Evolutionary conservation across 2,113 vertebrate species (phyloP), one percentile per base, ranked within the genome.

Genomic region (Bothrops jararaca): DNA sequence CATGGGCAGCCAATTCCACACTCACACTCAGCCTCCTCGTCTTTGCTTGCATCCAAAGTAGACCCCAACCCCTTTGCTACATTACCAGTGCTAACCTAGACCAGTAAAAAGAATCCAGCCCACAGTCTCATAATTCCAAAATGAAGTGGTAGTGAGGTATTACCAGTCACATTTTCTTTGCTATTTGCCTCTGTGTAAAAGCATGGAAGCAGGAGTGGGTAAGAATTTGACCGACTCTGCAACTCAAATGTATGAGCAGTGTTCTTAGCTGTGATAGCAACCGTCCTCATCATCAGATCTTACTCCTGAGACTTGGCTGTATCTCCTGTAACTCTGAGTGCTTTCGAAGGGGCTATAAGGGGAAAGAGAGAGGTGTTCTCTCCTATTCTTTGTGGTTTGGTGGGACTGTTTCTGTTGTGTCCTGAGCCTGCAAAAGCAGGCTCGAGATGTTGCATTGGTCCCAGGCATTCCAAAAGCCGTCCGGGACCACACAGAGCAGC

Each of bases 71-170:
- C 34, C 7, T 9, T 80, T 80, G n/a, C 6, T 39, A 42, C 34
- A 22, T 39, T 80, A 80, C 15, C 6, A 15, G 5, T 2, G 9
- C 48, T 94, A 86, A 60, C 90, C 29, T 94, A 88, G 91, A 88
- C 52, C 34, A n/a, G 88, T 91, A 48, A 60, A 26, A 90, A 94
- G 89, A 95, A 92, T 23, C 0, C 5, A 89, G 89, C 48, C 34
- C 53, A 88, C 89, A 50, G 90, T 94, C 88, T 92, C 89, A 91
- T 52, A 85, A 85, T 52, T 10, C 80, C 85, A 89, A 93, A 96
- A 92, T 4, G 0, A 94, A 94, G 52, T 42, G 1, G 85, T 57
- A 94, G 88, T 26, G 92, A 22, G 1, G 29, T 87, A 56, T 8
- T 89, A 4, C 85, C 90, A 56, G 6, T 8, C 11, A 80, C 91